Percentiles rank a stretch among this genome's conserved stretches.
These are phyloP conservation scores for Myotis lucifugus DNA, from an alignment of 2,113 vertebrate species.

Conservation along the genomic window DNA sequence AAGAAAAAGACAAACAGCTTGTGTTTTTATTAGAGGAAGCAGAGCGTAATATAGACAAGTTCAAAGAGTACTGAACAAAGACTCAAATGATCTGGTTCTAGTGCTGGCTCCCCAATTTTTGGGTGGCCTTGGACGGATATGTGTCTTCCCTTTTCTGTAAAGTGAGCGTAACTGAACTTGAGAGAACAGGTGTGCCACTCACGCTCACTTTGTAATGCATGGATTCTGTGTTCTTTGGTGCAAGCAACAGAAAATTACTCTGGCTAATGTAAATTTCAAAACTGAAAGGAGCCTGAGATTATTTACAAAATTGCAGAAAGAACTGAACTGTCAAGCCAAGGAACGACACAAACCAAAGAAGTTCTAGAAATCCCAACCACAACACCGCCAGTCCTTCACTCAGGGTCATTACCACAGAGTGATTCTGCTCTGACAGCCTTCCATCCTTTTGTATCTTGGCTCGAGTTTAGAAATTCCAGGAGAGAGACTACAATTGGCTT, in stretches of 20 bases:
- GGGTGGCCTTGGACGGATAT: background rate
- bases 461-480: background rate
- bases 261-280: background rate
- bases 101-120: background rate
- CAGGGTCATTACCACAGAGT: background rate
- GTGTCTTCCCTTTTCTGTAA: background rate
- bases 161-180: background rate
- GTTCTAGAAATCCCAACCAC: background rate
- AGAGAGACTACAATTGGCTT: background rate
- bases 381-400: background rate
- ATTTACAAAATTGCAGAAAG: background rate
- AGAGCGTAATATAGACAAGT: background rate
- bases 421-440: background rate
- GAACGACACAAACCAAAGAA: background rate
- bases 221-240: background rate
- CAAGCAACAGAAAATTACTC: slow-evolving; percentile 23
- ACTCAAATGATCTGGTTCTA: background rate
- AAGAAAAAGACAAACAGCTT: slow-evolving; percentile 22
- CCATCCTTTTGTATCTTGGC: background rate
- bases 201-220: background rate
- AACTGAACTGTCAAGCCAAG: background rate
- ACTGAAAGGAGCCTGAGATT: background rate
- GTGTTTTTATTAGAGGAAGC: slow-evolving; percentile 45
- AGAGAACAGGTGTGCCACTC: background rate
- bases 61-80: background rate